These are phyloP conservation scores for Leucosticte australis DNA, from an alignment of 2,113 vertebrate genomes.

Conservation along the genomic window DNA sequence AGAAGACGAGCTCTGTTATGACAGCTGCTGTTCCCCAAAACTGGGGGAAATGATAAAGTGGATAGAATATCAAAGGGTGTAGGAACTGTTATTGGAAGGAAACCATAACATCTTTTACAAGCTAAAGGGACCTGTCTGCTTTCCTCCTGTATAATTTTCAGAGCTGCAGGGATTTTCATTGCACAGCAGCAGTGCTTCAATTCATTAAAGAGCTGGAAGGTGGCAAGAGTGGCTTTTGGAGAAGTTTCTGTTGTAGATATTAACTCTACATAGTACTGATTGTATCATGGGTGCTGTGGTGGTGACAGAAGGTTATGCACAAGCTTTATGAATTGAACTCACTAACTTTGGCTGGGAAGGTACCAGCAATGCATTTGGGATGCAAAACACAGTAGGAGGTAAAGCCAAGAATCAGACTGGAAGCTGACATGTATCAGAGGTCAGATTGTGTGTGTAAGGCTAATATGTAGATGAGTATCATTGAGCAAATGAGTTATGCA, in stretches of 20 bases:
- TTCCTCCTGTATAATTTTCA: background rate
- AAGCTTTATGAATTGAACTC: background rate
- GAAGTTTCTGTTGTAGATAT: background rate
- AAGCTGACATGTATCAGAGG: background rate
- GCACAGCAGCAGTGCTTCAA: background rate
- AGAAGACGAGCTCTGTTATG: slow-evolving; percentile 58
- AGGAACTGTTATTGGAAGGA: slow-evolving; percentile 60
- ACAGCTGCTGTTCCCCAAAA: slow-evolving; percentile 63
- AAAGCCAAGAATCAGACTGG: background rate
- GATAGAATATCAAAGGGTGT: slow-evolving; percentile 63
- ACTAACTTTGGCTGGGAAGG: background rate
- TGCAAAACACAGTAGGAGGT: background rate
- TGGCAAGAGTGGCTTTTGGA: background rate
- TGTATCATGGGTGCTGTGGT: background rate
- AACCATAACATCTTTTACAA: slow-evolving; percentile 17
- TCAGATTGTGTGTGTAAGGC: background rate
- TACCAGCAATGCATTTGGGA: background rate
- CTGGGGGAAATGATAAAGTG: slow-evolving; percentile 30
- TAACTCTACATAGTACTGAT: background rate
- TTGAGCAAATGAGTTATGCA: slow-evolving; percentile 11
- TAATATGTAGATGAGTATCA: background rate
- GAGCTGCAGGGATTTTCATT: background rate
- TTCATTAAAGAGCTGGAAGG: background rate
- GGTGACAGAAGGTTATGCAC: background rate
- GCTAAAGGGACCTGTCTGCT: background rate